Conservation (phyloP, 2,888 invertebrate species). For the Chalcosyrphus nemorum region DNA sequence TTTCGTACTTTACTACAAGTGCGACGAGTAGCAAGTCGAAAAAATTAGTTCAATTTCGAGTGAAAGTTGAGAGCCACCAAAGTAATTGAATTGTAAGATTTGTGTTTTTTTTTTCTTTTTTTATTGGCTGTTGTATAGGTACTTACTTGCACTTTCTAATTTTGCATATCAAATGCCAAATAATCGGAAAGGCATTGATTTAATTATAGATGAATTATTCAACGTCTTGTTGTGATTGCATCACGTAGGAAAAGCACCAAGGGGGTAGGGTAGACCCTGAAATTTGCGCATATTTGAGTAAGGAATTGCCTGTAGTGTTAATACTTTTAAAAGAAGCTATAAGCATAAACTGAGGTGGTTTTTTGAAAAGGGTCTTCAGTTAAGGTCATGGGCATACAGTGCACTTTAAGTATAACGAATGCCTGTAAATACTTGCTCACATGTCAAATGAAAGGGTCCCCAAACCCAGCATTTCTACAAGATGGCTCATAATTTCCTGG, state of each 20-base stretch:
- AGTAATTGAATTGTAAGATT: slow-evolving; percentile 20
- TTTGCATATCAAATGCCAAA: slow-evolving; percentile 69
- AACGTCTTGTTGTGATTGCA: slow-evolving; percentile 44
- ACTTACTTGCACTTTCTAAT: slow-evolving; percentile 64
- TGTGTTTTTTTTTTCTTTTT: background rate
- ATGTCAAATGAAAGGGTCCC: no score
- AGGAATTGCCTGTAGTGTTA: no score
- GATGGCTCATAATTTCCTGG: no score
- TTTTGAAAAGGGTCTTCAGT: no score
- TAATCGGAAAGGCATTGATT: slow-evolving; percentile 59
- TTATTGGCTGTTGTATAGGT: slow-evolving; percentile 43
- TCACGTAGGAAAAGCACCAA: background rate
- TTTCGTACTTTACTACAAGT: no score
- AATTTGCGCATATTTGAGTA: background rate
- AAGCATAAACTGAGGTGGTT: no score
- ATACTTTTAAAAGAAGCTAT: no score
- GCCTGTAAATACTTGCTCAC: no score
- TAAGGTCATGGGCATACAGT: no score
- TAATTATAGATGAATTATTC: slow-evolving; percentile 47
- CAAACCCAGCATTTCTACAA: no score
- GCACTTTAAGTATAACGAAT: no score
- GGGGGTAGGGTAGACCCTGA: background rate
- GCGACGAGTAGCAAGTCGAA: no score
- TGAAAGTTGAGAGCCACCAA: slow-evolving; percentile 53
- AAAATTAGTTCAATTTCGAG: slow-evolving; percentile 46